A percentile compares a stretch with the other conserved stretches of the same genome.
These are phyloP conservation scores for Hyla sarda DNA, from an alignment of 2,113 vertebrate genomes.

Conservation along the genomic window DNA sequence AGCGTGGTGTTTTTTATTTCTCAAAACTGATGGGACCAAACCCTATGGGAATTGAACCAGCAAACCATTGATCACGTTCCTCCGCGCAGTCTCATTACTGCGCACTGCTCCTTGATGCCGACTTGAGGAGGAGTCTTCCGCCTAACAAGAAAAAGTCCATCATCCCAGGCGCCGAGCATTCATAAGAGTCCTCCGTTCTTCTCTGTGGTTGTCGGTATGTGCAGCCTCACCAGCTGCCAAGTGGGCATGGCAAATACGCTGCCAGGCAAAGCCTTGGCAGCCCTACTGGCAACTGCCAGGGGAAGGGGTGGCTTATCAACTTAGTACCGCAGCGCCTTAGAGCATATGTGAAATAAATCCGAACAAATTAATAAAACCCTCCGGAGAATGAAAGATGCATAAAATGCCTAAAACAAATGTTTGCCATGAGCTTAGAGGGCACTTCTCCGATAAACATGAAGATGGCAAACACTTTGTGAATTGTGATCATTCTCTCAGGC, in stretches of 20 bases:
- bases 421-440: not conserved
- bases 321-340: not conserved
- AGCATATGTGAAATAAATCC: constrained; percentile 9
- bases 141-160: not conserved
- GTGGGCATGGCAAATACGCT: not conserved
- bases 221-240: not conserved
- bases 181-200: not conserved
- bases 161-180: not conserved
- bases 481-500: not conserved
- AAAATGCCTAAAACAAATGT: not conserved
- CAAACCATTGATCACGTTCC: constrained; percentile 26
- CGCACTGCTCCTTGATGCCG: not conserved
- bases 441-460: not conserved
- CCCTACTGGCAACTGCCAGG: not conserved
- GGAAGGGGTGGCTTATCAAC: not conserved
- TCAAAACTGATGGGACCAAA: constrained; percentile 11
- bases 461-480: not conserved
- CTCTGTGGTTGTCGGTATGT: no score
- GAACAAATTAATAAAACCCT: constrained; percentile 7
- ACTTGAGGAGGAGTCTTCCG: no score
- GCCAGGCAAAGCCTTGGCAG: constrained; percentile 10
- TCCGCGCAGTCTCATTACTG: not conserved
- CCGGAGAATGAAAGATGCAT: not conserved
- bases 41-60: not conserved
- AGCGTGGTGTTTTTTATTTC: no score